Evolutionary conservation across 2,888 invertebrate species (phyloP).

Genomic region (Cheiracanthium punctorium): DNA sequence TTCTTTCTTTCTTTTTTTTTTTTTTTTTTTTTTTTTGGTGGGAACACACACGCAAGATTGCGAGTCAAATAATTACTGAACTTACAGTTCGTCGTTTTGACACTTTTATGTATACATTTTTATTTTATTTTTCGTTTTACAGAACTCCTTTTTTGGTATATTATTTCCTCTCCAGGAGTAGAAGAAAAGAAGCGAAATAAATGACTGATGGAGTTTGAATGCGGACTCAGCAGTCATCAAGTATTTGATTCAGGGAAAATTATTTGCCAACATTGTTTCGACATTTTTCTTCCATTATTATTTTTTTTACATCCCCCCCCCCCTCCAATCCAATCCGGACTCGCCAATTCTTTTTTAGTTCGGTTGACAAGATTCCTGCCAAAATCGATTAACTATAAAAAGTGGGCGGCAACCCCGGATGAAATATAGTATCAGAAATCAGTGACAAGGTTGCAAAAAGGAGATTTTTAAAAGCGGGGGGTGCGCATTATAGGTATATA

Average conservation of each 20-base stretch:
- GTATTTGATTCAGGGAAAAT: slow-evolving; percentile 36
- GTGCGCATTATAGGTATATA: not conserved
- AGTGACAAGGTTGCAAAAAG: not conserved
- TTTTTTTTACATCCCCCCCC: no score
- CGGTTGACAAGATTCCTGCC: slow-evolving; percentile 12
- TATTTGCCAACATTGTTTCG: slow-evolving; percentile 14
- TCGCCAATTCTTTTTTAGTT: slow-evolving; percentile 10
- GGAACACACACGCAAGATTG: slow-evolving; percentile 52
- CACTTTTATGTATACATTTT: slow-evolving; percentile 54
- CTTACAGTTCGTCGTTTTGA: slow-evolving; percentile 62
- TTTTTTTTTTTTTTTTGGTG: slow-evolving; percentile 33
- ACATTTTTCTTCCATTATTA: slow-evolving; percentile 1
- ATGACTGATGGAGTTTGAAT: slow-evolving; percentile 63
- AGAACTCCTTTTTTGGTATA: not conserved
- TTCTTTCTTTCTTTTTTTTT: slow-evolving; percentile 1
- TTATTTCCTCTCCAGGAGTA: slow-evolving; percentile 2
- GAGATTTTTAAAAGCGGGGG: not conserved
- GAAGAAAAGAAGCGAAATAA: slow-evolving; percentile 35
- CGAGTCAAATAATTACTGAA: slow-evolving; percentile 64
- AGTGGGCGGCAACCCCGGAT: slow-evolving; percentile 42
- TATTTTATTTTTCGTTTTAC: slow-evolving; percentile 18
- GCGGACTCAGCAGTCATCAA: slow-evolving; percentile 39
- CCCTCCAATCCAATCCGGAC: no score
- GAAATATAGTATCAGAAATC: slow-evolving; percentile 53
- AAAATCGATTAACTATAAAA: slow-evolving; percentile 64